Evolutionary conservation across 2,113 vertebrate species (phyloP), one percentile per base, ranked within the genome.

Genomic region (Microcebus jonahi): DNA sequence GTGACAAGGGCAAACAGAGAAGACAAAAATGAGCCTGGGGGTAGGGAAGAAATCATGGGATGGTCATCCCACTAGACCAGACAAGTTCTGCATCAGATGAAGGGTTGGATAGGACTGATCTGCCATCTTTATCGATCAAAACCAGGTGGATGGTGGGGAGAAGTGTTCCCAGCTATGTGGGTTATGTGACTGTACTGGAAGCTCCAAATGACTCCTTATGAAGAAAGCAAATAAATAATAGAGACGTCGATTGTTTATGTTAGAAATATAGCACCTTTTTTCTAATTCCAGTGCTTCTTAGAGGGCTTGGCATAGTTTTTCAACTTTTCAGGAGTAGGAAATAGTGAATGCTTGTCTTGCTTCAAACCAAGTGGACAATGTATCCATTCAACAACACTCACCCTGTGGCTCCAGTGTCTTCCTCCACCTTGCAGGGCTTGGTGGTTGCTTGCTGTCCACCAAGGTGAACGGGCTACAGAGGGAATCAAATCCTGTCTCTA

Each of bases 171-270:
- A 68, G 25, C 1, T 53, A 90, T 0, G 18, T 68, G 63, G 13
- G 20, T 68, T 39, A 34, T 29, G 2, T 31, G 73, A 86, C n/a
- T 7, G 7, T 34, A 31, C 31, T 55, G 8, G 29, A 85, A 39
- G 42, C 45, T 86, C 53, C 31, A 65, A 34, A 53, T 73, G 57
- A 80, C 42, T 68, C 34, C 79, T 76, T 2, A 2, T 45, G 48
- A 91, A 86, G 55, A 63, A 70, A 90, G 15, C 42, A 48, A 86
- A 55, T 59, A 75, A 45, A 36, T 55, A 85, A 87, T 48, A 48
- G 21, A 83, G 50, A 83, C 34, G 42, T 88, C 10, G 50, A 82
- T 57, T 42, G 4, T 2, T 77, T 42, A 65, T 67, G 27, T 87
- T 53, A 84, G 39, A 20, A 95, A 76, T 36, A 84, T 0, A 59